Base-by-base conservation (phyloP, 2,113 vertebrate species). In the Tetraodon nigroviridis region DNA sequence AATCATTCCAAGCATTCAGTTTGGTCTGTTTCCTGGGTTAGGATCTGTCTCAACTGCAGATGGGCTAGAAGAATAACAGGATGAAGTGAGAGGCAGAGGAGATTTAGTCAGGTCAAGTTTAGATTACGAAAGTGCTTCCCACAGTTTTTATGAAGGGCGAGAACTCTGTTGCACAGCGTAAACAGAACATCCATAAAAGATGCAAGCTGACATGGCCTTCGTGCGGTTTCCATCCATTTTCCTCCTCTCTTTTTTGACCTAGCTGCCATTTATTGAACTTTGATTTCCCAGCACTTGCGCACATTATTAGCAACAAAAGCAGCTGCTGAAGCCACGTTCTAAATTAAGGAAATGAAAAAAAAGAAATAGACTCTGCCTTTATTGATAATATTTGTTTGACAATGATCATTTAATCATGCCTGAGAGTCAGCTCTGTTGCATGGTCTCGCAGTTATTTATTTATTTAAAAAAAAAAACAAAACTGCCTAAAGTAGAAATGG, bases 91-190 rank as follows among this genome's bases (percentile, higher is more conserved):
- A 75, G 40, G 18, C 19, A 44, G 65, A 71, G 56, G 69, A 77
- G 51, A 61, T 64, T 52, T 66, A 69, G 50, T 71, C 69, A 67
- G 75, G 79, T 72, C 73, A 76, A 64, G 64, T 78, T 75, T 40
- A 71, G 56, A 72, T 87, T 81, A 82, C 76, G 58, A 79, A 87
- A 86, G 69, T 12, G 13, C 61, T 71, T 79, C 60, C 53, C 78
- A 65, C 63, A 69, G 63, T 64, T 58, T 37, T 37, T 12, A 37
- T 10, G 32, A 37, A 70, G 73, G 58, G 32, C 16, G 40, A 72
- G 56, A 74, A 58, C 47, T 40, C 58, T 14, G 49, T 24, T 46
- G 10, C 27, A 13, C 10, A 50, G 32, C 48, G 15, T 51, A 58
- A 15, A 57, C 19, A 53, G 24, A 32, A 46, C 22, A 64, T 57